These are phyloP conservation scores for Xiphophorus birchmanni DNA, from an alignment of 2,797 vertebrate species.

Conservation along the genomic window DNA sequence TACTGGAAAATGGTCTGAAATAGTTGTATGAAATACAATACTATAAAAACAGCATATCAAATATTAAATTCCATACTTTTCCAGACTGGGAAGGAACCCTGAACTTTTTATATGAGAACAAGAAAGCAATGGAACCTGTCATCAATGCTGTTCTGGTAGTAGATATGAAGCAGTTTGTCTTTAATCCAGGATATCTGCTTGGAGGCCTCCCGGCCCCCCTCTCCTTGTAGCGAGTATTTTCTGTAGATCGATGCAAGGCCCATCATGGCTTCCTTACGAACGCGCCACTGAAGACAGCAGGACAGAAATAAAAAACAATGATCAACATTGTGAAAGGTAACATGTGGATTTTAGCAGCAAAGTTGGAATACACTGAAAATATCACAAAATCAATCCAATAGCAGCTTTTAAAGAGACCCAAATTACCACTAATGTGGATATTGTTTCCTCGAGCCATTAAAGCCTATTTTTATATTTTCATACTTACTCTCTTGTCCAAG, in stretches of 20 bases:
- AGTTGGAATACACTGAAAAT: not conserved
- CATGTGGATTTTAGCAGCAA: too few relatives aligned
- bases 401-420: not conserved
- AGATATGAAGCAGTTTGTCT: slow-evolving; percentile 97
- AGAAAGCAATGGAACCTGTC: slow-evolving; percentile 85
- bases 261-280: slow-evolving; percentile 99
- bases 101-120: not conserved
- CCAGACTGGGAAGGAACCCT: not conserved
- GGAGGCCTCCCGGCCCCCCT: slow-evolving; percentile 92
- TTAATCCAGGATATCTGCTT: slow-evolving; percentile 99
- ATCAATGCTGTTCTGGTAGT: slow-evolving; percentile 99
- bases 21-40: too few relatives aligned
- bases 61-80: not conserved
- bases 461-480: not conserved
- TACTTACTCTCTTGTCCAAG: slow-evolving; percentile 93
- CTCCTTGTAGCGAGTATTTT: slow-evolving; percentile 94
- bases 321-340: not conserved
- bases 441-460: not conserved
- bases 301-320: not conserved
- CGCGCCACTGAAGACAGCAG: slow-evolving; percentile 86
- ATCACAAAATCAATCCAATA: not conserved
- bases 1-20: too few relatives aligned
- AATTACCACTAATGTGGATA: not conserved
- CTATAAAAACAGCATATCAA: too few relatives aligned
- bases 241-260: slow-evolving; percentile 97